These are phyloP conservation scores for Dunckerocampus dactyliophorus DNA, from an alignment of 2,113 vertebrate species.

Conservation along the genomic window DNA sequence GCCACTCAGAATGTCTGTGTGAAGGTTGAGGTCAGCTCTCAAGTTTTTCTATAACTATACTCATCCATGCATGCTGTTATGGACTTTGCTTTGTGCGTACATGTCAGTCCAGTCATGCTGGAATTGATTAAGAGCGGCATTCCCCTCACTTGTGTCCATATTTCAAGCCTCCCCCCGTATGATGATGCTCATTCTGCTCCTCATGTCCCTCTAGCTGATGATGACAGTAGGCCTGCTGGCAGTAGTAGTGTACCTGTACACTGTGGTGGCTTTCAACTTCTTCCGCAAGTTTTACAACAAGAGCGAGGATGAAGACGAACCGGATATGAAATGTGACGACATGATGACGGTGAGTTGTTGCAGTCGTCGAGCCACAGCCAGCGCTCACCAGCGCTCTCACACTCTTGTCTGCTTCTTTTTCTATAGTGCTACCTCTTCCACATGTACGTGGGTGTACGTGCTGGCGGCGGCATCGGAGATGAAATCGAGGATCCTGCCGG, in stretches of 20 bases:
- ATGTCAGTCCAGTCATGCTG: too few species aligned
- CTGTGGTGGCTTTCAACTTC: slow-evolving; percentile 91
- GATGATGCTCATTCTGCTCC: neutral
- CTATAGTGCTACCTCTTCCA: slow-evolving; percentile 90
- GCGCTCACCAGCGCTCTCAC: too few species aligned
- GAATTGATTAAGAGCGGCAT: neutral
- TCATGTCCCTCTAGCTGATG: slow-evolving; percentile 72
- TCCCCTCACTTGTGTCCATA: neutral
- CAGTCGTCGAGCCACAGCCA: neutral
- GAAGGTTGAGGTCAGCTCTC: too few species aligned
- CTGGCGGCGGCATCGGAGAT: slow-evolving; percentile 89
- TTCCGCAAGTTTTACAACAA: slow-evolving; percentile 97
- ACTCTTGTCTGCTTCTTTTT: neutral
- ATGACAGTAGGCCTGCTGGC: slow-evolving; percentile 90
- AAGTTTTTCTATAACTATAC: too few species aligned
- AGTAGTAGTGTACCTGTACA: slow-evolving; percentile 90
- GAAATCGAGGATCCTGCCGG: slow-evolving; percentile 92
- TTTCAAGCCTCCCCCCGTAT: neutral
- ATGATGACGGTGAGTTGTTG: slow-evolving; percentile 86
- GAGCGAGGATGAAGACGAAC: slow-evolving; percentile 89
- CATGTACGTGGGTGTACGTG: slow-evolving; percentile 92
- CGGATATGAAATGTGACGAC: slow-evolving; percentile 93
- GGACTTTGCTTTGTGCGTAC: too few species aligned
- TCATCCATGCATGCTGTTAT: too few species aligned
- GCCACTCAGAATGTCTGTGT: too few species aligned